Evolutionary conservation across 2,888 invertebrate species (phyloP).

Genomic region (Mayetiola destructor): DNA sequence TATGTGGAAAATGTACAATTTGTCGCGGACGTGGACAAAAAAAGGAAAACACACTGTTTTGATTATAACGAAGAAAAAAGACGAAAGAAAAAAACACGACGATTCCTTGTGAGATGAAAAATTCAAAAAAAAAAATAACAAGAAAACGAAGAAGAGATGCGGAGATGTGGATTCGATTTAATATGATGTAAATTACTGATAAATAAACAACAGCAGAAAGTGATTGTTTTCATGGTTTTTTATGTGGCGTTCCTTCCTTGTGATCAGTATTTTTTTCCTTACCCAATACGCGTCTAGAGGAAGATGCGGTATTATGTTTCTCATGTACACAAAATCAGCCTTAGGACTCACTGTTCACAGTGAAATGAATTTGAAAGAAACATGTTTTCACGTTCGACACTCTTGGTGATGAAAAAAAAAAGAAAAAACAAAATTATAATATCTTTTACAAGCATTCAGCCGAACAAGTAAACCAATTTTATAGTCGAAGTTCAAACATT

Average conservation of each 20-base stretch:
- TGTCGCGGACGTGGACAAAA: no score
- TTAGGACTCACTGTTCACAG: background rate
- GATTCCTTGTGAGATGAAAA: no score
- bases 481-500: no score
- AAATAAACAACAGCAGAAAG: conserved; percentile 12
- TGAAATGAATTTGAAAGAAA: background rate
- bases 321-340: background rate
- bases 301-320: background rate
- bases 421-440: no score
- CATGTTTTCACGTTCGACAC: background rate
- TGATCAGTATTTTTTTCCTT: no score
- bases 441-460: no score
- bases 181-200: conserved; percentile 12
- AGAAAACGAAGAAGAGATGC: background rate
- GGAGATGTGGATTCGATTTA: conserved; percentile 1
- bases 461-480: no score
- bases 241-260: background rate
- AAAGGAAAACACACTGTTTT: no score
- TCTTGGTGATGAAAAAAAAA: conserved; percentile 10
- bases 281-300: no score
- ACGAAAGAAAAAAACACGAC: no score
- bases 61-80: background rate
- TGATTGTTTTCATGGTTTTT: conserved; percentile 12
- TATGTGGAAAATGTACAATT: no score
- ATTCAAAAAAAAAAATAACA: background rate